Evolutionary conservation across 2,888 invertebrate genomes (phyloP).

Genomic region (Lepidocyrtinus sp.): DNA sequence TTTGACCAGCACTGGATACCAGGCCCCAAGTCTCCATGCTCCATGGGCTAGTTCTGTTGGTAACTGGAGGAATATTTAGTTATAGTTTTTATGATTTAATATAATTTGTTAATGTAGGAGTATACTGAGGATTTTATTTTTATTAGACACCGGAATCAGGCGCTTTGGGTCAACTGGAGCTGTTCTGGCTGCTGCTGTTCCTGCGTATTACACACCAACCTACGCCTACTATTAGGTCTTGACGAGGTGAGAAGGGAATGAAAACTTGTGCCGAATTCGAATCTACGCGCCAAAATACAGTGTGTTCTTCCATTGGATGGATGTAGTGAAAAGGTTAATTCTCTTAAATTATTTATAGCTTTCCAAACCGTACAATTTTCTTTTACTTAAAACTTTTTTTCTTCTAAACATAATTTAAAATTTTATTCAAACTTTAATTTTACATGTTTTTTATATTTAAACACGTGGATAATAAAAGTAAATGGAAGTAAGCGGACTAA

Average conservation of each 20-base stretch:
- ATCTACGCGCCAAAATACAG: neutral
- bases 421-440: too few species aligned
- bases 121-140: neutral
- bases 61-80: too few species aligned
- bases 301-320: neutral
- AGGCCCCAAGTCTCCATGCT: conserved; percentile 52
- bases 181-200: conserved; percentile 24
- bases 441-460: too few species aligned
- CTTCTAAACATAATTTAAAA: too few species aligned
- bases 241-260: neutral
- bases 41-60: conserved; percentile 52
- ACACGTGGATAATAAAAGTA: too few species aligned
- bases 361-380: too few species aligned
- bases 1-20: conserved; percentile 43
- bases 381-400: too few species aligned
- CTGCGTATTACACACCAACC: conserved; percentile 38
- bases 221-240: neutral
- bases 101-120: neutral
- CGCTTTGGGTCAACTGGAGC: conserved; percentile 62
- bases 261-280: neutral
- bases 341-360: neutral
- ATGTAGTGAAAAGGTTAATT: neutral
- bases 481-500: too few species aligned
- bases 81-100: too few species aligned
- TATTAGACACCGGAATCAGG: conserved; percentile 51